A percentile compares a stretch with the other conserved stretches of the same genome.
These are phyloP conservation scores for Paratilapia polleni DNA, from an alignment of 2,113 vertebrate genomes.

Conservation along the genomic window DNA sequence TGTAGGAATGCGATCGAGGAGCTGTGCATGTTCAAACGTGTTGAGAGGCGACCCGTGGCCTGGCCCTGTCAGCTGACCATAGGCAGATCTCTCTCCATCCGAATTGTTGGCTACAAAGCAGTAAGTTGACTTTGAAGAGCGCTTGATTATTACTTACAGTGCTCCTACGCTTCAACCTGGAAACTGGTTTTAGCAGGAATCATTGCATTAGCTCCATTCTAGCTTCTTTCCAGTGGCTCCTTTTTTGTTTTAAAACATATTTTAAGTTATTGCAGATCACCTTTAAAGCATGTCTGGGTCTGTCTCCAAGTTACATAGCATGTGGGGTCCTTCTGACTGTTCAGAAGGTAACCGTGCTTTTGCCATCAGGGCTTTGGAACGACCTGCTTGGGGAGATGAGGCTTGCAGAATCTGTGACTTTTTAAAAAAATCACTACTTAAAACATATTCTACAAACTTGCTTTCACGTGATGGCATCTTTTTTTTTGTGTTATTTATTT, in stretches of 20 bases:
- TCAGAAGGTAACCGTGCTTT: neutral
- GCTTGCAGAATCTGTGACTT: neutral
- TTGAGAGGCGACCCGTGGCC: slow-evolving; percentile 80
- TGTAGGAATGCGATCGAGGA: slow-evolving; percentile 88
- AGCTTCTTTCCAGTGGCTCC: neutral
- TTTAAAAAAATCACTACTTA: neutral
- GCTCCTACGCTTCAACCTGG: neutral
- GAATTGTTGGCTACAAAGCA: slow-evolving; percentile 92
- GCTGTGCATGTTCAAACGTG: slow-evolving; percentile 90
- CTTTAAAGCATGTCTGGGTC: neutral
- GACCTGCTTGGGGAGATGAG: neutral
- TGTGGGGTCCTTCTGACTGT: neutral
- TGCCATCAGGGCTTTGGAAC: neutral
- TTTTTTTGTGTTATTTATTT: neutral
- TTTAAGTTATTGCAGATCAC: too few relatives aligned
- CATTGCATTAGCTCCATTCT: neutral
- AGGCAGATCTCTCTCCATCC: slow-evolving; percentile 89
- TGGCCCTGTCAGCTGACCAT: slow-evolving; percentile 95
- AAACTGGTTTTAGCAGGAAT: neutral
- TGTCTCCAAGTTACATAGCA: neutral
- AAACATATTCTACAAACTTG: neutral
- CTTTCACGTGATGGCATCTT: neutral
- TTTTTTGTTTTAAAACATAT: neutral
- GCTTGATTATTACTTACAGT: neutral
- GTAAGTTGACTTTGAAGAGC: slow-evolving; percentile 80